Evolutionary conservation across 2,888 invertebrate genomes (phyloP), one percentile per base, ranked within the genome.

Genomic region (Hypena proboscidalis): DNA sequence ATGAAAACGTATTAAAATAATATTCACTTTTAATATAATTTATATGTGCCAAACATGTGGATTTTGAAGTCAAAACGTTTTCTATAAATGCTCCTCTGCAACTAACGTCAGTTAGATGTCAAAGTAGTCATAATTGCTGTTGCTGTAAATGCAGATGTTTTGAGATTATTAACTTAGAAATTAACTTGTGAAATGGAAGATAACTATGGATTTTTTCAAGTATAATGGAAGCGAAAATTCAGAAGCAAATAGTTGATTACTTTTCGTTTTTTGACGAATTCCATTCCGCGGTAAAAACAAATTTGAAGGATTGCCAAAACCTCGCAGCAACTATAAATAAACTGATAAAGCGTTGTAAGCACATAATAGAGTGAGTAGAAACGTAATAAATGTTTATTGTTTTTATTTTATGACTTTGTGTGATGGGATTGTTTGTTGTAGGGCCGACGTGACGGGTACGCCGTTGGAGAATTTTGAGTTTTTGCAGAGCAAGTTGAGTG

Each of bases 241-340:
- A 92, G 73, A 92, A 90, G 65, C 83, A 90, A 67, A 75, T 93
- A 29, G 76, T 90, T 66, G 89, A 85, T 63, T 92, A 91, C 68
- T 92, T 92, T 77, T 85, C 89, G 29, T 83, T 77, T 67, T 86
- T 93, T 54, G 89, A 90, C 54, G 82, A 83, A 64, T 91, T 91
- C 64, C 81, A 87, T 57, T 84, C 82, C 42, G 82, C 78, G 40
- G 86, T 90, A 61, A 86, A 83, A 79, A 76, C 72, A 70, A 79
- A 81, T 72, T 84, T 92, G 84, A 85, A 86, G 80, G 85, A 90
- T 65, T 86, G 90, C 83, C 83, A 83, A 76, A 87, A 86, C 74
- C 85, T 84, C 70, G 81, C 91, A 67, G 76, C 80, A 57, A 84
- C 88, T 79, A 84, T 93, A 68, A 80, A 84, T 80, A 92, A 92